Percentiles rank a stretch among this genome's conserved stretches.
Conservation (phyloP, 2,888 invertebrate species). For the Torymus auratus region DNA sequence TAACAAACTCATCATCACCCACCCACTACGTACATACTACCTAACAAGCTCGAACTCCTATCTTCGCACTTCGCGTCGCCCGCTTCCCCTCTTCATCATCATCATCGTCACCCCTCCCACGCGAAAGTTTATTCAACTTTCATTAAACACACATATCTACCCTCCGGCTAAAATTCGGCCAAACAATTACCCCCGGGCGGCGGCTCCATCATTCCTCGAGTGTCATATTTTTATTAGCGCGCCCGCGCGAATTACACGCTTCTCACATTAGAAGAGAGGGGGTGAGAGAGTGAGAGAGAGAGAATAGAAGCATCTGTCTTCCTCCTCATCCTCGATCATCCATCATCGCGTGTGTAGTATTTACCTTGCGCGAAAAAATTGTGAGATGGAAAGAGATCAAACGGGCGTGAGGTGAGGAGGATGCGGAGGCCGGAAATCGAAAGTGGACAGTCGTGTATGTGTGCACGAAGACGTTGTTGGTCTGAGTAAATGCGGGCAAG, state of each 20-base stretch:
- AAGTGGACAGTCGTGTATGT: too few relatives aligned
- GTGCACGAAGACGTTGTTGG: too few relatives aligned
- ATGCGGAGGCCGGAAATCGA: too few relatives aligned
- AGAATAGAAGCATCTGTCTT: not conserved
- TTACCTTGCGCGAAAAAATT: too few relatives aligned
- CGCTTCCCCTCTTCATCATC: not conserved
- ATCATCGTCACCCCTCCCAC: not conserved
- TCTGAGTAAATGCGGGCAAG: too few relatives aligned
- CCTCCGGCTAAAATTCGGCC: constrained; percentile 1
- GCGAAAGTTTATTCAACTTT: constrained; percentile 30
- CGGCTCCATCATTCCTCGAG: constrained; percentile 64
- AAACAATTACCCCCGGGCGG: constrained; percentile 47
- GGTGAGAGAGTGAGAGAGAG: not conserved
- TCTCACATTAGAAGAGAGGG: constrained; percentile 64
- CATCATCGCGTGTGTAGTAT: not conserved
- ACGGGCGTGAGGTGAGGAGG: too few relatives aligned
- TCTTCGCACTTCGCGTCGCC: too few relatives aligned
- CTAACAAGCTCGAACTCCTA: too few relatives aligned
- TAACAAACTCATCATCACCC: not conserved
- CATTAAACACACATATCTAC: constrained; percentile 5
- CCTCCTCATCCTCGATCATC: constrained; percentile 21
- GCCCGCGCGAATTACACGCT: constrained; percentile 66
- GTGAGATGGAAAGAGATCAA: too few relatives aligned
- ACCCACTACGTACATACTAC: not conserved
- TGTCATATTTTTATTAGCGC: constrained; percentile 69